Conservation (phyloP, 2,113 vertebrate species). For the Hippocampus zosterae region DNA sequence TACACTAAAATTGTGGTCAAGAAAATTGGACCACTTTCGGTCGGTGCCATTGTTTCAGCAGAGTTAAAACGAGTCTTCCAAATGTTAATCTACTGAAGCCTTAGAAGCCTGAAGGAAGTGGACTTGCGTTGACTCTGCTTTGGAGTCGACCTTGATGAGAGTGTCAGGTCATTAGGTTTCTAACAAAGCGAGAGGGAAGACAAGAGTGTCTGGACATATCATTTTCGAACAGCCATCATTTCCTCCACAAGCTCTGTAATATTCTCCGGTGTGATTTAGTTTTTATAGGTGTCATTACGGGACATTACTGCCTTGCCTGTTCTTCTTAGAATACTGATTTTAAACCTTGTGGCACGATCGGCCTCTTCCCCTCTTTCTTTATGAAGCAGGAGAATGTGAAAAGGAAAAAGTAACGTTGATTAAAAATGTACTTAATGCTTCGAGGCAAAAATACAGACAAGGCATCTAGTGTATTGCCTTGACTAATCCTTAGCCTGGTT, state of each 20-base stretch:
- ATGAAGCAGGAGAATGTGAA: not conserved
- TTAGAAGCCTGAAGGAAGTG: not conserved
- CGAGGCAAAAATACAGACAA: not conserved
- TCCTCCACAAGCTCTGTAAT: constrained; percentile 23
- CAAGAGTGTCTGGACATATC: constrained; percentile 31
- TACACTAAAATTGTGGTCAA: not conserved
- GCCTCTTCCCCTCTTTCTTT: constrained; percentile 2
- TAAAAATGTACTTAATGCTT: not conserved
- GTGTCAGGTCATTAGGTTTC: constrained; percentile 45
- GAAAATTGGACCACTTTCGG: not conserved
- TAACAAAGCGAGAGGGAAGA: constrained; percentile 39
- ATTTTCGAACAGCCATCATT: constrained; percentile 26
- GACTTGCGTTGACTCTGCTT: constrained; percentile 34
- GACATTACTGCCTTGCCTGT: constrained; percentile 11
- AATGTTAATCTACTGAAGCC: not conserved
- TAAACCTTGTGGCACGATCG: not conserved
- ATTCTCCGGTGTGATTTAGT: constrained; percentile 29
- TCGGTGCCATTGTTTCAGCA: not conserved
- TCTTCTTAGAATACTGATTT: constrained; percentile 2
- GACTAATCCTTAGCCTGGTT: not conserved
- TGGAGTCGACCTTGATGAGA: constrained; percentile 27
- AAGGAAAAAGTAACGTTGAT: not conserved
- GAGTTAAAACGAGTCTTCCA: not conserved
- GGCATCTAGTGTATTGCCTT: not conserved
- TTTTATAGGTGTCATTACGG: constrained; percentile 29